These are phyloP conservation scores for Trypoxylus dichotomus DNA, from an alignment of 1,140 invertebrate species.

Conservation along the genomic window DNA sequence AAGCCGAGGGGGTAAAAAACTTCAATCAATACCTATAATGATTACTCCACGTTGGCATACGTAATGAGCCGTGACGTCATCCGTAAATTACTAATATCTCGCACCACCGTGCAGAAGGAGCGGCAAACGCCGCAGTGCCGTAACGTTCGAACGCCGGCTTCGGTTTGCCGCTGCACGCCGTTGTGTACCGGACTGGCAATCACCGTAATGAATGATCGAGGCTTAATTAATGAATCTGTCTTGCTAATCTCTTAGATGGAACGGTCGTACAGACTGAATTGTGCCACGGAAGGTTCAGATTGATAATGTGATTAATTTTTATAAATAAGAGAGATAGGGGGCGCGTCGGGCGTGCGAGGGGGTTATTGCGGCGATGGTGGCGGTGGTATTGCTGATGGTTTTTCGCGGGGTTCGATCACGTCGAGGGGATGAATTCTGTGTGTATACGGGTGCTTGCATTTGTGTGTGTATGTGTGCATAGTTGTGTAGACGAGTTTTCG, in stretches of 20 bases:
- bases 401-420: constrained; percentile 15
- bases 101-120: neutral
- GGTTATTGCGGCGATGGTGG: neutral
- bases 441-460: neutral
- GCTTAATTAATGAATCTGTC: constrained; percentile 56
- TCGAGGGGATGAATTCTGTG: neutral
- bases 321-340: constrained; percentile 43
- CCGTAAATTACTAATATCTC: constrained; percentile 42
- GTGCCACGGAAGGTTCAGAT: constrained; percentile 47
- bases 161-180: neutral
- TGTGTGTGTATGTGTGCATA: neutral
- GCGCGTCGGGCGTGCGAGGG: constrained; percentile 27
- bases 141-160: constrained; percentile 3
- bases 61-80: constrained; percentile 50
- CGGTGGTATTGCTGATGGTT: constrained; percentile 17
- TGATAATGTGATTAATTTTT: constrained; percentile 56
- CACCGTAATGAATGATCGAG: constrained; percentile 53
- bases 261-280: constrained; percentile 45
- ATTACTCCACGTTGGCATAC: constrained; percentile 49
- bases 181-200: constrained; percentile 45
- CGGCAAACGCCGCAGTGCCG: constrained; percentile 26
- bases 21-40: constrained; percentile 50
- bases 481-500: constrained; percentile 29
- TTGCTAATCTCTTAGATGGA: constrained; percentile 55
- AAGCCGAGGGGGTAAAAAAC: constrained; percentile 44